phyloP scores from a whole-genome alignment of 2,113 vertebrate genomes.

The Brachyhypopomus occidentalis region DNA sequence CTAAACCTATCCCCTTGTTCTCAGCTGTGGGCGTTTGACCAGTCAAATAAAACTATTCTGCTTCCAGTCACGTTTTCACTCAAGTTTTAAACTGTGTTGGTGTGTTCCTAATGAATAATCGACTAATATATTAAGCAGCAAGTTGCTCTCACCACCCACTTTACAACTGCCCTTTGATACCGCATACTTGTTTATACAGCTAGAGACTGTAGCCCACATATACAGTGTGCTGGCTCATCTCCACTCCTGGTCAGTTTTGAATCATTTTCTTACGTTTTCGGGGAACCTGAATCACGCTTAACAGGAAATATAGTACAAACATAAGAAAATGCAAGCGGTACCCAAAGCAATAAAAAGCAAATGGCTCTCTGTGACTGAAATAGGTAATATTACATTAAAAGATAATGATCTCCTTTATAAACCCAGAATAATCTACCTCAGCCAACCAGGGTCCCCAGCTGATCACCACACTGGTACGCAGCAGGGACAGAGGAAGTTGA shows the following conservation, averaged over 20 bases:
- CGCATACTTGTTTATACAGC: no score
- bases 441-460: not conserved
- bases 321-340: not conserved
- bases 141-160: not conserved
- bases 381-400: not conserved
- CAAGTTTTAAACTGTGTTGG: not conserved
- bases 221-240: no score
- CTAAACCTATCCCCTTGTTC: slow-evolving; percentile 43
- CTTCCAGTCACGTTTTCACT: not conserved
- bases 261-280: no score
- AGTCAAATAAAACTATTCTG: not conserved
- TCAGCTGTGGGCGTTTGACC: slow-evolving; percentile 10
- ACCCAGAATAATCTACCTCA: not conserved
- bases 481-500: not conserved
- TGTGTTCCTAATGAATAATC: not conserved
- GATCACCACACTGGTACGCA: not conserved
- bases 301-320: not conserved
- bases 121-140: not conserved
- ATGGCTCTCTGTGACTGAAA: not conserved
- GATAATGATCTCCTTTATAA: not conserved
- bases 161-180: not conserved
- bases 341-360: not conserved
- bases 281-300: no score
- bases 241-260: no score
- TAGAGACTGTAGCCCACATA: no score